Conservation (phyloP, 2,113 vertebrate genomes). For the Lamprologus speciosus region DNA sequence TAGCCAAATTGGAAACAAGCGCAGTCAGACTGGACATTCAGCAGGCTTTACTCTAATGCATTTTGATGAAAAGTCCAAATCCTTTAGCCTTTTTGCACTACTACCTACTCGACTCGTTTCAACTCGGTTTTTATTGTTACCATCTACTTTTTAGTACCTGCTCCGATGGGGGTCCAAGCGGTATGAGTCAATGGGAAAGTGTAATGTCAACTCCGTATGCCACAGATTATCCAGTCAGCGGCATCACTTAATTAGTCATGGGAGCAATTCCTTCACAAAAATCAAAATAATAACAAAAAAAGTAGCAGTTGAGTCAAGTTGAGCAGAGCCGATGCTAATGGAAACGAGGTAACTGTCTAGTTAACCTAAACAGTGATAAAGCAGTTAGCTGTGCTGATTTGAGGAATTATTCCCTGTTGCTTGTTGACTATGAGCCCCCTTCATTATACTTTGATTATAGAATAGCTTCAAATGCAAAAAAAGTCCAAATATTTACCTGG, state of each 20-base stretch:
- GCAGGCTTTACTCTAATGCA: background rate
- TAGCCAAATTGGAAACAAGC: background rate
- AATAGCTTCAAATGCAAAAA: background rate
- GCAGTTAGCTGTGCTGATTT: background rate
- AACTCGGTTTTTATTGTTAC: background rate
- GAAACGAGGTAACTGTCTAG: background rate
- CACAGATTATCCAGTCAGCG: rapidly evolving
- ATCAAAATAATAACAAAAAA: background rate
- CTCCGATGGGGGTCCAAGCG: background rate
- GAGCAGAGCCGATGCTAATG: background rate
- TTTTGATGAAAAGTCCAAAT: rapidly evolving
- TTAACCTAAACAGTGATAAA: background rate
- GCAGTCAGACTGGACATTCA: rapidly evolving
- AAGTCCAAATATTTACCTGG: constrained; percentile 75
- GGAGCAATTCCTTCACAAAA: background rate
- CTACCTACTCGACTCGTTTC: background rate
- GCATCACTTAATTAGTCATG: background rate
- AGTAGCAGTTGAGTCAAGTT: background rate
- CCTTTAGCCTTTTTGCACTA: background rate
- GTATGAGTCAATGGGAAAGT: background rate
- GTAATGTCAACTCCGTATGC: background rate
- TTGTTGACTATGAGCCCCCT: background rate
- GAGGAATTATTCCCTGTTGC: background rate
- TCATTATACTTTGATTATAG: background rate
- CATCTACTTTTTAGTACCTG: background rate